These are phyloP conservation scores for Phylloscopus collybita DNA, from an alignment of 2,797 vertebrate genomes.

Conservation along the genomic window DNA sequence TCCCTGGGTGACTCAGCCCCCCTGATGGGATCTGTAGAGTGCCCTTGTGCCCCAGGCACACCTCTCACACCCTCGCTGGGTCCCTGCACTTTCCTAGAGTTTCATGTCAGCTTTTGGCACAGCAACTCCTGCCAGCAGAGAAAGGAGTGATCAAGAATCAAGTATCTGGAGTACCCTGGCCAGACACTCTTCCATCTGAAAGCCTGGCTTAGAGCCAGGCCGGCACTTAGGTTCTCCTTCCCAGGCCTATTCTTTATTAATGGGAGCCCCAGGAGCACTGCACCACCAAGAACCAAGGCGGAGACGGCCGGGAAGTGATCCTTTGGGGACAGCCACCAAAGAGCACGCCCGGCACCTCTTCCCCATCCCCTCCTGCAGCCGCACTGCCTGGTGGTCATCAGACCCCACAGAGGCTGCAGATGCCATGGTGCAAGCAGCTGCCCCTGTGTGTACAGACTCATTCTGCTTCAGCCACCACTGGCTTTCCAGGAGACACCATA, in stretches of 20 bases:
- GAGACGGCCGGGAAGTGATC: background rate
- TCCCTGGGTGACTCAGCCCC: background rate
- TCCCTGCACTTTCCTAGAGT: background rate
- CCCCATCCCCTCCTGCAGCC: background rate
- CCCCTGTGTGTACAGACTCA: background rate
- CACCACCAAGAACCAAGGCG: conserved; percentile 9
- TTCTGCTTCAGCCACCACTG: background rate
- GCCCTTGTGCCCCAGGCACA: background rate
- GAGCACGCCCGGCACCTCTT: background rate
- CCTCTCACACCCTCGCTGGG: rapidly evolving
- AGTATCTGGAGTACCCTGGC: background rate
- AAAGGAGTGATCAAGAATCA: background rate
- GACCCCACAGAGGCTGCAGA: background rate
- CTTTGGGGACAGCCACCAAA: background rate
- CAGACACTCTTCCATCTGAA: background rate
- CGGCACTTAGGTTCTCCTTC: conserved; percentile 55
- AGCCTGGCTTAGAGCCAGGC: conserved; percentile 52
- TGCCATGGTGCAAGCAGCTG: background rate
- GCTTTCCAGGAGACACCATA: background rate
- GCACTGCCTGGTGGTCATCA: background rate
- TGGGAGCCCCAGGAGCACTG: background rate
- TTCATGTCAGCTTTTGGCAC: background rate
- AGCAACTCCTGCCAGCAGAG: background rate
- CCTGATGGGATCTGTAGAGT: background rate
- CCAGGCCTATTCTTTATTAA: conserved; percentile 28